A percentile compares a stretch with the other conserved stretches of the same genome.
Evolutionary conservation across 1,140 invertebrate genomes (phyloP).

Genomic region (Euwallacea similis): DNA sequence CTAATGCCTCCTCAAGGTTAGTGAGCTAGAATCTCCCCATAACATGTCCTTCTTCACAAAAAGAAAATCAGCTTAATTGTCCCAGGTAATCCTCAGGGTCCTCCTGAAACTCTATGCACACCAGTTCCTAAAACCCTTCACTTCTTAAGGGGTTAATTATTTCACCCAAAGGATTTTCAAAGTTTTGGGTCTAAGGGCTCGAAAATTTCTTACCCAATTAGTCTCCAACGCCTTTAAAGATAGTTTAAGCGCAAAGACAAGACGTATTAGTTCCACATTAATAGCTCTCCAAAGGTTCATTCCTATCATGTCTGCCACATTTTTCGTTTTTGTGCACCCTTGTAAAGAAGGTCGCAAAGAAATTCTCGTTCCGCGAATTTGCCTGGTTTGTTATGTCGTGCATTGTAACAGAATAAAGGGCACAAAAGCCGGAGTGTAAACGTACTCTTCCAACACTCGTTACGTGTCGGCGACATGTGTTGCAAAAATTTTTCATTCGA

Average conservation of each 20-base stretch:
- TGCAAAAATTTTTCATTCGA: constrained; percentile 11
- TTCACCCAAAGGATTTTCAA: constrained; percentile 5
- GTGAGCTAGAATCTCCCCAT: too few species aligned
- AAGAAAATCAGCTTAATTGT: too few species aligned
- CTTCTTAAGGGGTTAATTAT: constrained; percentile 6
- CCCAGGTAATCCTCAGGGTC: too few species aligned
- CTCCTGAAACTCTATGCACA: too few species aligned
- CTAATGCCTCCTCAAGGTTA: too few species aligned
- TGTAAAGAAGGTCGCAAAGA: too few species aligned
- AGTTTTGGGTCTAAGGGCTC: constrained; percentile 13
- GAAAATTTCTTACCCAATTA: constrained; percentile 1
- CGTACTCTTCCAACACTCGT: constrained; percentile 1
- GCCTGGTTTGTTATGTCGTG: background rate
- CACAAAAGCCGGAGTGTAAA: background rate
- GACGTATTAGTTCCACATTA: background rate
- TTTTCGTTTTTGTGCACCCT: too few species aligned
- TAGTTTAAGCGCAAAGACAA: background rate
- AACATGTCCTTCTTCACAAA: too few species aligned
- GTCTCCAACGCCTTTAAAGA: background rate
- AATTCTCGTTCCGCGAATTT: too few species aligned
- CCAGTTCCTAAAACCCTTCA: background rate
- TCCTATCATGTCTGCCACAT: too few species aligned
- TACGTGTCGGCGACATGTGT: constrained; percentile 8
- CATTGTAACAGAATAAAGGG: background rate
- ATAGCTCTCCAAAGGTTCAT: background rate